Evolutionary conservation across 2,113 vertebrate species (phyloP).

Genomic region (Eulacestoma nigropectus): DNA sequence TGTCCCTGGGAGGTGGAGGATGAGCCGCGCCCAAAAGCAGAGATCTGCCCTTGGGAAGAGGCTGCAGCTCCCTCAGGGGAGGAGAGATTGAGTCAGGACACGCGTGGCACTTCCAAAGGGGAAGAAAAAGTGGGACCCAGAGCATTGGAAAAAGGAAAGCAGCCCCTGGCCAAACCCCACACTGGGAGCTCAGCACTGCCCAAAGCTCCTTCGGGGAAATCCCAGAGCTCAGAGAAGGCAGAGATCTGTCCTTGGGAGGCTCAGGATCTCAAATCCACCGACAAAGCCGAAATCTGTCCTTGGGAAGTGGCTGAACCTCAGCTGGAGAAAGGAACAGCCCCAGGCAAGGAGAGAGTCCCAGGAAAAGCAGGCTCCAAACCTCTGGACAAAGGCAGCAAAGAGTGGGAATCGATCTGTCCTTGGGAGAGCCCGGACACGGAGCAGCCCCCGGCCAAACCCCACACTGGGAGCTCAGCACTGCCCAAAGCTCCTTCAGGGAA

Average conservation of each 20-base stretch:
- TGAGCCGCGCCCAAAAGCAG: background rate
- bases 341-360: background rate
- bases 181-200: too few relatives aligned
- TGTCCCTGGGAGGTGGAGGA: conserved; percentile 44
- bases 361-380: background rate
- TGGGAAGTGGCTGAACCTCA: conserved; percentile 22
- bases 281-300: conserved; percentile 62
- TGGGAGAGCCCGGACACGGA: conserved; percentile 20
- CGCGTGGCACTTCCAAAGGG: fast-evolving
- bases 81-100: background rate
- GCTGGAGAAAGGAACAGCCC: background rate
- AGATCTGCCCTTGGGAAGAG: conserved; percentile 51
- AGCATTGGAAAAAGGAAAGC: background rate
- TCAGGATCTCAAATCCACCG: background rate
- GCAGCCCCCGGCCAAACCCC: too few relatives aligned
- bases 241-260: conserved; percentile 63
- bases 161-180: background rate
- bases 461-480: background rate
- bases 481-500: too few relatives aligned
- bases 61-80: background rate
- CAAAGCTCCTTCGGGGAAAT: background rate
- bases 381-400: background rate
- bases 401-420: background rate
- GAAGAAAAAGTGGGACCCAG: background rate
- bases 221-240: background rate